These are phyloP conservation scores for Apodemus sylvaticus DNA, from an alignment of 2,113 vertebrate species.

Conservation along the genomic window DNA sequence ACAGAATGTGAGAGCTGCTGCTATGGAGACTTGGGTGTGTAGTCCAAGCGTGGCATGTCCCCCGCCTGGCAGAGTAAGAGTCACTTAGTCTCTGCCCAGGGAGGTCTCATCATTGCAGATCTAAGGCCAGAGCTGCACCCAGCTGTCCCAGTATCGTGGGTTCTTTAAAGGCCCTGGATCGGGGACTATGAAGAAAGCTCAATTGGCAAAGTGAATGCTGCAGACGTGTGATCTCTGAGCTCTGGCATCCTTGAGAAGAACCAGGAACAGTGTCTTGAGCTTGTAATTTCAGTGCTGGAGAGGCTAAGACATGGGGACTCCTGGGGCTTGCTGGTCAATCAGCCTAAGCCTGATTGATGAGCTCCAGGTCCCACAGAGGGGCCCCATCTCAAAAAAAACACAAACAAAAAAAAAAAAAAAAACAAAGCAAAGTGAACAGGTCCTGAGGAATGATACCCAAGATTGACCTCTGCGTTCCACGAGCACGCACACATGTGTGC, in stretches of 20 bases:
- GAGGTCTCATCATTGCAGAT: too few relatives aligned
- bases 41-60: background rate
- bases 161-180: background rate
- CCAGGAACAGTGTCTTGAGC: background rate
- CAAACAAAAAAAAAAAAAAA: too few relatives aligned
- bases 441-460: background rate
- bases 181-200: background rate
- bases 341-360: background rate
- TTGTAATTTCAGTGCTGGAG: background rate
- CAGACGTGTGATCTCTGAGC: background rate
- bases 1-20: background rate
- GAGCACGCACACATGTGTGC: background rate
- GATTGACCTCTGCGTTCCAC: too few relatives aligned
- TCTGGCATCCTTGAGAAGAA: background rate
- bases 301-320: background rate
- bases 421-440: background rate
- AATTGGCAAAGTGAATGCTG: background rate
- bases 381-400: background rate
- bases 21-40: accelerated
- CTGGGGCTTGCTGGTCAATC: background rate
- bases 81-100: background rate
- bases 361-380: background rate
- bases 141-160: background rate
- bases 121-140: background rate
- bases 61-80: background rate